phyloP scores from a whole-genome alignment of 2,113 vertebrate genomes.

The Neodon shergylaensis region DNA sequence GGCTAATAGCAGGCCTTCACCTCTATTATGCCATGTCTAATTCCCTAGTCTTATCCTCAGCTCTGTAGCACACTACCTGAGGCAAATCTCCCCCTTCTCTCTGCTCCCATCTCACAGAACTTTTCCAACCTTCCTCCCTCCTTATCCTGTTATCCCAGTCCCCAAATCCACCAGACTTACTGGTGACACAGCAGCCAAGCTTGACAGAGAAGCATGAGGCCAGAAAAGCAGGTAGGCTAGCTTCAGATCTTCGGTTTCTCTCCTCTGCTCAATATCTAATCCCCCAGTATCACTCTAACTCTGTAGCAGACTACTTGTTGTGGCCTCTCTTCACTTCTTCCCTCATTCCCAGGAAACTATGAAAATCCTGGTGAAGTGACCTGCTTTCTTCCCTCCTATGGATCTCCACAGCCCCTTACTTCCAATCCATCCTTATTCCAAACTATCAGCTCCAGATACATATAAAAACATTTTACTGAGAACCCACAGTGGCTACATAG shows the following conservation, averaged over 20 bases:
- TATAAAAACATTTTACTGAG: not conserved
- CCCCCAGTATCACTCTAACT: not conserved
- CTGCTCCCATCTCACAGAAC: not conserved
- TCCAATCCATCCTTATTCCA: too few relatives aligned
- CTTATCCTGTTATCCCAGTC: not conserved
- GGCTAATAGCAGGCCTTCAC: not conserved
- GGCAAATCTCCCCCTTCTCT: not conserved
- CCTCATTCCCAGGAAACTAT: not conserved
- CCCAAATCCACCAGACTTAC: not conserved
- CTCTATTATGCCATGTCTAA: not conserved
- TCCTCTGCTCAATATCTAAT: not conserved
- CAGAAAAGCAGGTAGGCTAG: not conserved
- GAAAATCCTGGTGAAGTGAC: not conserved
- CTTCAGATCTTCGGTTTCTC: not conserved
- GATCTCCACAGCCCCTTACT: not conserved
- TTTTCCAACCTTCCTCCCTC: not conserved
- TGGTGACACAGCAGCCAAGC: not conserved
- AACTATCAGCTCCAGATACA: not conserved
- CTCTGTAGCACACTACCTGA: not conserved
- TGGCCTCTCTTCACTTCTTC: not conserved
- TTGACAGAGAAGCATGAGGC: not conserved
- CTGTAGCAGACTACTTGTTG: not conserved
- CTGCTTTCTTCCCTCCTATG: not conserved
- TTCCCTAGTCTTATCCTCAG: not conserved
- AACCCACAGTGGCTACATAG: not conserved